These are phyloP conservation scores for Sturmia bella DNA, from an alignment of 2,888 invertebrate species.

Conservation along the genomic window DNA sequence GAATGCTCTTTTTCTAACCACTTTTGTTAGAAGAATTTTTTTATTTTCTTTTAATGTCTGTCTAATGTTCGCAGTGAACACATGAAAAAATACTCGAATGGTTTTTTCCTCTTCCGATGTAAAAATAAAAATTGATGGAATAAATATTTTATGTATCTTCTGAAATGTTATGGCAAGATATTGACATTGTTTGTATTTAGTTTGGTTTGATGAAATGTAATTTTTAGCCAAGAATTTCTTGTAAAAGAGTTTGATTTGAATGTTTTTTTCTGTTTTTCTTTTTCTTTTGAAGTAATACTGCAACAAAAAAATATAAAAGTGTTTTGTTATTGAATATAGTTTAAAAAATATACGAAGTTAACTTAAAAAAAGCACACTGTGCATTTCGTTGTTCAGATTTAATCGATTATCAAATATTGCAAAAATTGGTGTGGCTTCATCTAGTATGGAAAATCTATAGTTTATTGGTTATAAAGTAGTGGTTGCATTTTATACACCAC, in stretches of 20 bases:
- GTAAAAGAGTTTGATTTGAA: neutral
- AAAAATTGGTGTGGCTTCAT: no score
- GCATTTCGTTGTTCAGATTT: no score
- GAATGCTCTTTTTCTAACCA: conserved; percentile 50
- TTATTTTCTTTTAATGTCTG: conserved; percentile 34
- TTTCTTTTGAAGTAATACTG: no score
- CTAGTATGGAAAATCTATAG: no score
- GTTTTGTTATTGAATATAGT: no score
- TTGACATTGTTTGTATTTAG: conserved; percentile 33
- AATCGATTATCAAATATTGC: no score
- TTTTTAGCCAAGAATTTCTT: neutral
- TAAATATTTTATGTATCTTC: neutral
- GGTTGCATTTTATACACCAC: no score
- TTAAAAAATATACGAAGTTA: no score
- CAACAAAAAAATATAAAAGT: no score
- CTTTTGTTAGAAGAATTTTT: conserved; percentile 35
- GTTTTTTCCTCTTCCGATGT: conserved; percentile 45
- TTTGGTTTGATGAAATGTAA: neutral
- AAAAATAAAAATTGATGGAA: neutral
- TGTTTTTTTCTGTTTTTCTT: no score
- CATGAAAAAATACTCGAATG: conserved; percentile 62
- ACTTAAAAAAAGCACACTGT: no score
- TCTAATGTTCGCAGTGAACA: conserved; percentile 24
- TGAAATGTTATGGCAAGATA: conserved; percentile 20
- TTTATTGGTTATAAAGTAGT: no score